Conservation (phyloP, 2,888 invertebrate species). For the Ophonus ardosiacus region DNA sequence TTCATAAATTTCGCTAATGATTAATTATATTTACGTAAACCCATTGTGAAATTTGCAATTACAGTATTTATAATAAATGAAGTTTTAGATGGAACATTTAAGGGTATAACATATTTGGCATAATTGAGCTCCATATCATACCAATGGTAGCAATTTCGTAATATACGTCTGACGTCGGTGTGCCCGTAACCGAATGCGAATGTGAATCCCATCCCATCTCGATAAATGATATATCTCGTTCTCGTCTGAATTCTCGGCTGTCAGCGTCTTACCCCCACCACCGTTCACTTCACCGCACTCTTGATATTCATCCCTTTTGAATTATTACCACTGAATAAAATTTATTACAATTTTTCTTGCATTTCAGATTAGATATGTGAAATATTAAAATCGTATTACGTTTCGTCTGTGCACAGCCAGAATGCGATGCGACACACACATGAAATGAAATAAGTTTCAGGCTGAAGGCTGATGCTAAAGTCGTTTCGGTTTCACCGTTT, state of each 20-base stretch:
- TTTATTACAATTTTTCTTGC: constrained; percentile 74
- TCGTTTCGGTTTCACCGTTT: neutral
- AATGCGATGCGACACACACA: constrained; percentile 48
- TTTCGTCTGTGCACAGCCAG: constrained; percentile 40
- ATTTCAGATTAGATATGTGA: constrained; percentile 74
- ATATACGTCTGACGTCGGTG: constrained; percentile 1
- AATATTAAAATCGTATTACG: constrained; percentile 73
- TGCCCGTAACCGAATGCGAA: constrained; percentile 16
- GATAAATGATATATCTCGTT: constrained; percentile 74
- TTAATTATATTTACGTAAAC: no score
- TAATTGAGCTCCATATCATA: neutral
- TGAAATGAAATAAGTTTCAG: constrained; percentile 51
- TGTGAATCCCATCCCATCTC: constrained; percentile 67
- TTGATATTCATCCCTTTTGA: constrained; percentile 74
- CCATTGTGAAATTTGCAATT: no score
- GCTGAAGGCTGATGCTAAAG: neutral
- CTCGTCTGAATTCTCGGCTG: constrained; percentile 68
- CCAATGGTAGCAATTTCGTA: constrained; percentile 1
- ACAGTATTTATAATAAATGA: no score
- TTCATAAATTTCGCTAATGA: no score
- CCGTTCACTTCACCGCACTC: constrained; percentile 52
- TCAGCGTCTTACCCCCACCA: constrained; percentile 72
- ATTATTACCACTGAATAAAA: constrained; percentile 74
- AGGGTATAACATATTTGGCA: neutral
- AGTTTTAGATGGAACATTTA: neutral